Evolutionary conservation across 2,113 vertebrate genomes (phyloP).

Genomic region (Psittacula cyanocephala): DNA sequence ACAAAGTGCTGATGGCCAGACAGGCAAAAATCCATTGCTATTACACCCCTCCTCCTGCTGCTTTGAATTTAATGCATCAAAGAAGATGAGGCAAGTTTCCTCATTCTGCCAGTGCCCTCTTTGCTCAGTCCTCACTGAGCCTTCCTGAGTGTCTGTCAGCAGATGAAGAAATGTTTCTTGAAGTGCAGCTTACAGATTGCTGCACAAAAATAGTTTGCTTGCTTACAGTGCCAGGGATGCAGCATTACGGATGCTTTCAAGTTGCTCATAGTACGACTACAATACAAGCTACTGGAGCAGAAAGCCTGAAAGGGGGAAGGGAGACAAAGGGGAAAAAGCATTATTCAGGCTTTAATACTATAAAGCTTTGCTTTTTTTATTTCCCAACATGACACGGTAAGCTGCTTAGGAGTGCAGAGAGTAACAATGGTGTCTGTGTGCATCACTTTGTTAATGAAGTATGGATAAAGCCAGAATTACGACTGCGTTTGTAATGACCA

Average conservation of each 20-base stretch:
- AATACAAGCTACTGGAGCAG: background rate
- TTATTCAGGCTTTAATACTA: background rate
- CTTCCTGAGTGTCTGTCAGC: background rate
- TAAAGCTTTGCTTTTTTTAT: background rate
- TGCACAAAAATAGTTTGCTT: constrained; percentile 4
- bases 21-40: background rate
- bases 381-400: background rate
- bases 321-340: background rate
- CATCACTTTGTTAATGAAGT: background rate
- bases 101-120: background rate
- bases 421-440: background rate
- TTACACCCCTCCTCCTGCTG: background rate
- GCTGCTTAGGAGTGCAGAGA: background rate
- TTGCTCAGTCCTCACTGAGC: background rate
- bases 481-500: background rate
- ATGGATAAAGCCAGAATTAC: background rate
- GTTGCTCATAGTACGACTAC: background rate
- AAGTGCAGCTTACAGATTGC: background rate
- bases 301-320: constrained; percentile 14
- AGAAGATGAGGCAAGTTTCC: background rate
- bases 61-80: background rate
- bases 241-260: constrained; percentile 14
- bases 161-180: background rate
- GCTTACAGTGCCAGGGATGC: background rate
- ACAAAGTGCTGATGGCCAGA: background rate